Conservation (phyloP, 2,113 vertebrate genomes). For the Anthoscopus minutus region DNA sequence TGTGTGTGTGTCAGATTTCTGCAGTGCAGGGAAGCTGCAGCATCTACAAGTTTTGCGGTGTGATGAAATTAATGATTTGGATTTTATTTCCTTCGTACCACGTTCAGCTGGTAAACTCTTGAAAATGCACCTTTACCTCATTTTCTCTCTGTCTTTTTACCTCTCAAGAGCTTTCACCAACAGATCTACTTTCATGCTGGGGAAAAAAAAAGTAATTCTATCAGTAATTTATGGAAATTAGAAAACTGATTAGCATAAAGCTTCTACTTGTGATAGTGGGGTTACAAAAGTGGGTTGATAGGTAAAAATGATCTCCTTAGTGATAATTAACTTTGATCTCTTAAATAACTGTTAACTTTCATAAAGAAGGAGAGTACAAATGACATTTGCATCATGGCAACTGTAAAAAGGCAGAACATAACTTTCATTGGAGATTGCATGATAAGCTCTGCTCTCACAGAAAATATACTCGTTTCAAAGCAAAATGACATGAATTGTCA, state of each 20-base stretch:
- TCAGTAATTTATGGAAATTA: slow-evolving; percentile 71
- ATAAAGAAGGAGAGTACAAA: slow-evolving; percentile 52
- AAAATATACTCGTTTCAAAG: slow-evolving; percentile 50
- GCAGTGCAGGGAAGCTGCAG: slow-evolving; percentile 1
- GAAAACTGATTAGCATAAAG: slow-evolving; percentile 66
- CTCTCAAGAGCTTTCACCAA: slow-evolving; percentile 60
- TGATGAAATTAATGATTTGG: slow-evolving; percentile 8
- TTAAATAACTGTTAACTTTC: slow-evolving; percentile 69
- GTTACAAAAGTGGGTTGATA: slow-evolving; percentile 69
- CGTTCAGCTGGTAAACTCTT: slow-evolving; percentile 13
- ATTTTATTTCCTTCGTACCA: slow-evolving; percentile 21
- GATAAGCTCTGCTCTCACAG: slow-evolving; percentile 50
- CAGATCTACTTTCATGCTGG: slow-evolving; percentile 49
- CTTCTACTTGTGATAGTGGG: slow-evolving; percentile 67
- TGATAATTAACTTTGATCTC: slow-evolving; percentile 73
- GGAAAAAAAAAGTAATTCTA: slow-evolving; percentile 38
- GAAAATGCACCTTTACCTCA: slow-evolving; percentile 32
- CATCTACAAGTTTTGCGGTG: not conserved
- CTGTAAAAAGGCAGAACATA: slow-evolving; percentile 61
- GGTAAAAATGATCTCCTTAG: slow-evolving; percentile 71
- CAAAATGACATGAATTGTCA: slow-evolving; percentile 46
- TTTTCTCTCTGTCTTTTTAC: slow-evolving; percentile 24
- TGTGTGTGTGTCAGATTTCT: slow-evolving; percentile 19
- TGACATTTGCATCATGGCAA: slow-evolving; percentile 59
- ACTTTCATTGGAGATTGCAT: slow-evolving; percentile 45